Evolutionary conservation across 2,113 vertebrate species (phyloP).

Genomic region (Tangachromis dhanisi): DNA sequence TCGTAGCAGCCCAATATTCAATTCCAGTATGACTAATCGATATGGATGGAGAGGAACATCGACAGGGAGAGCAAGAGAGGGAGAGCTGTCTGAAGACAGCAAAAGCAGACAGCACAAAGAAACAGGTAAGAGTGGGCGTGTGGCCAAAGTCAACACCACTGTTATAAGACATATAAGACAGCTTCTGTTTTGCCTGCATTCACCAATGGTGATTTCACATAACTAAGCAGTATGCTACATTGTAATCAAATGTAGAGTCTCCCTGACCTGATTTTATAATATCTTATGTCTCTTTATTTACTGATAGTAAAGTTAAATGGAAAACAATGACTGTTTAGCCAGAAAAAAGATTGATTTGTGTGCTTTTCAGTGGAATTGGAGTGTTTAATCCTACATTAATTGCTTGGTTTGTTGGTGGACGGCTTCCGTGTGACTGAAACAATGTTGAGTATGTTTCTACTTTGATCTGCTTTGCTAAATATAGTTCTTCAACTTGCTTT

Average conservation of each 20-base stretch:
- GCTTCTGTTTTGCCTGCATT: neutral
- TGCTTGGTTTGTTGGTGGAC: neutral
- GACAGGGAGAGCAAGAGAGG: neutral
- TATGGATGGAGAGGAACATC: neutral
- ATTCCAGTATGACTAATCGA: neutral
- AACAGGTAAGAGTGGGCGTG: neutral
- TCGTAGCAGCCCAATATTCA: neutral
- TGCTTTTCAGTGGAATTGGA: neutral
- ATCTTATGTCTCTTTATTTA: neutral
- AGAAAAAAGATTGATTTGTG: neutral
- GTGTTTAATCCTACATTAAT: neutral
- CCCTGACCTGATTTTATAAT: neutral
- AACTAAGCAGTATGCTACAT: neutral
- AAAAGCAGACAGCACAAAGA: neutral
- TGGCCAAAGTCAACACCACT: neutral
- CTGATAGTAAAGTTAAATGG: neutral
- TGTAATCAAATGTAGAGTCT: neutral
- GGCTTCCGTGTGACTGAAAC: neutral
- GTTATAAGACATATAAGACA: neutral
- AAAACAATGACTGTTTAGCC: neutral
- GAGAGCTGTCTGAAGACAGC: neutral
- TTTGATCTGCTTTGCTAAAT: neutral
- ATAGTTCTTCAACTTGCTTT: neutral
- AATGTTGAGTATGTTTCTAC: neutral
- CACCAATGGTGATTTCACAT: neutral